Evolutionary conservation across 2,113 vertebrate genomes (phyloP).

Genomic region (Macrotis lagotis): DNA sequence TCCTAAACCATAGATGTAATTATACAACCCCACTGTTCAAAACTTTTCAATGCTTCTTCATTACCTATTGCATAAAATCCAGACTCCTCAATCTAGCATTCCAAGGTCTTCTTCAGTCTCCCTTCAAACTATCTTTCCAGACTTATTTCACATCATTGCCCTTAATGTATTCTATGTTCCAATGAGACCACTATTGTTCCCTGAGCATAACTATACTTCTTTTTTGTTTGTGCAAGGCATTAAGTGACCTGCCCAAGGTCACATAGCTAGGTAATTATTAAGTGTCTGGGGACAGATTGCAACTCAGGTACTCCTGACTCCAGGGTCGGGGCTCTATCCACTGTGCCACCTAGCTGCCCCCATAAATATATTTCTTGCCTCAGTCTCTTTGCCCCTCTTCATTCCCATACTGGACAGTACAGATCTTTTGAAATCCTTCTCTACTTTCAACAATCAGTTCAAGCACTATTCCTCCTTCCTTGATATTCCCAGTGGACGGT

Average conservation of each 20-base stretch:
- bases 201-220: neutral
- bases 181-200: no score
- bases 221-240: no score
- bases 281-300: no score
- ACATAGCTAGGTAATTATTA: no score
- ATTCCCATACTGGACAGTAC: neutral
- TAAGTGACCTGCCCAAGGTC: no score
- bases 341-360: no score
- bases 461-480: neutral
- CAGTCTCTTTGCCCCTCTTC: neutral
- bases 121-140: neutral
- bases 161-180: neutral
- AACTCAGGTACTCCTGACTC: no score
- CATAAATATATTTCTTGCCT: neutral
- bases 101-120: no score
- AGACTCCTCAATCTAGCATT: neutral
- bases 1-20: neutral
- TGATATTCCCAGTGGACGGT: neutral
- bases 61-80: neutral
- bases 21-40: neutral
- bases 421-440: neutral
- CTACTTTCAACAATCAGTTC: neutral
- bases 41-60: neutral
- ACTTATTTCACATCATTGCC: neutral
- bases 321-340: no score